Conservation (phyloP, 2,888 invertebrate genomes). For the Hyppa rectilinea region DNA sequence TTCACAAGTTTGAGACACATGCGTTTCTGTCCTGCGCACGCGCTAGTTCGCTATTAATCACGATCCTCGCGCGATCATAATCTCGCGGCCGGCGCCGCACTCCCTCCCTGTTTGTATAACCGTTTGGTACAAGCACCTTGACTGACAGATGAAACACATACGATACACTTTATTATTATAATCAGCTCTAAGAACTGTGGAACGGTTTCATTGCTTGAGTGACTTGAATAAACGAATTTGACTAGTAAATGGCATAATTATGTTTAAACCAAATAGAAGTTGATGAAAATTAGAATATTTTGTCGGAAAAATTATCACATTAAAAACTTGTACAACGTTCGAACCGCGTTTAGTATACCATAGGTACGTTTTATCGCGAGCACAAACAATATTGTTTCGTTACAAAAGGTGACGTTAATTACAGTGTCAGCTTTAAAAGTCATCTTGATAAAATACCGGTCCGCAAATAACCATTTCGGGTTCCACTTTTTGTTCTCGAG, state of each 20-base stretch:
- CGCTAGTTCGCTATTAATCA: conserved; percentile 86
- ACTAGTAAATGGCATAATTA: conserved; percentile 21
- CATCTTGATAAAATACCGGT: conserved; percentile 66
- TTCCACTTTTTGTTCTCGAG: conserved; percentile 59
- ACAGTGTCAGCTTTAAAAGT: conserved; percentile 58
- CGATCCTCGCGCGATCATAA: conserved; percentile 86
- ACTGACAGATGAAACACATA: conserved; percentile 67
- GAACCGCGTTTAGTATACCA: conserved; percentile 16
- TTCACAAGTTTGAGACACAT: conserved; percentile 51
- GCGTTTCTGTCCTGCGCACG: conserved; percentile 67
- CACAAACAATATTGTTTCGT: conserved; percentile 46
- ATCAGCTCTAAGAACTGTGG: conserved; percentile 37
- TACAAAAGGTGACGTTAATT: conserved; percentile 62
- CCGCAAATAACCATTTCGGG: conserved; percentile 65
- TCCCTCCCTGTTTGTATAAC: conserved; percentile 84
- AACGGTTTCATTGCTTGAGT: conserved; percentile 9
- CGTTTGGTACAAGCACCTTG: conserved; percentile 83
- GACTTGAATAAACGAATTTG: conserved; percentile 36
- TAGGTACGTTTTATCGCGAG: conserved; percentile 3
- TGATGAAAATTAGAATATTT: neutral
- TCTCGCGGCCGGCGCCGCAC: conserved; percentile 84
- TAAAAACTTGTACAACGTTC: conserved; percentile 6
- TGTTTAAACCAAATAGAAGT: neutral
- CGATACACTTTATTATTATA: conserved; percentile 55
- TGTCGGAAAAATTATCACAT: neutral